These are phyloP conservation scores for Styela clava DNA, from an alignment of 23 tunicate genomes.

Conservation along the genomic window DNA sequence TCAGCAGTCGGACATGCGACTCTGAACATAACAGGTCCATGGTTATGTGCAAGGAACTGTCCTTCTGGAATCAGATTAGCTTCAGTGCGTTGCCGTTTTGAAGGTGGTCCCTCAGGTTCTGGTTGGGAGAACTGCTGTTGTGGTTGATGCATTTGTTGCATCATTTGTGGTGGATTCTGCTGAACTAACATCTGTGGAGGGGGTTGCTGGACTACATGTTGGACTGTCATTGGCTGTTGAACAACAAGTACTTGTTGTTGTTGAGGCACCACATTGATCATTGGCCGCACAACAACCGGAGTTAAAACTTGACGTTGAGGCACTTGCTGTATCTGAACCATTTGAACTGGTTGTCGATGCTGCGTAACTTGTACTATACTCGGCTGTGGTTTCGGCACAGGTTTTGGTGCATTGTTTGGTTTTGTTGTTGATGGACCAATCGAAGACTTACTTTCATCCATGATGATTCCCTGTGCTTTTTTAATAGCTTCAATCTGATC, in stretches of 20 bases:
- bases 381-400: slow-evolving; percentile 24
- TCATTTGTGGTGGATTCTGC: slow-evolving; percentile 35
- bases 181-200: slow-evolving; percentile 19
- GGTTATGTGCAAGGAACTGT: slow-evolving; percentile 50
- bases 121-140: neutral
- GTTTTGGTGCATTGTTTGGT: neutral
- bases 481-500: slow-evolving; percentile 71
- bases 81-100: slow-evolving; percentile 82
- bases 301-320: slow-evolving; percentile 32
- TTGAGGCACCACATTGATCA: slow-evolving; percentile 65
- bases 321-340: slow-evolving; percentile 19
- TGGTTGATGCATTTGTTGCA: slow-evolving; percentile 26
- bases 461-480: slow-evolving; percentile 81
- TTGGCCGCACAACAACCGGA: slow-evolving; percentile 74
- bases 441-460: slow-evolving; percentile 51
- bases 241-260: slow-evolving; percentile 76
- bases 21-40: slow-evolving; percentile 55
- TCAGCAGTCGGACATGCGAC: slow-evolving; percentile 83
- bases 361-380: neutral
- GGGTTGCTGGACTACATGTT: slow-evolving; percentile 49
- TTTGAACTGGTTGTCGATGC: neutral
- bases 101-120: slow-evolving; percentile 52
- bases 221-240: slow-evolving; percentile 71
- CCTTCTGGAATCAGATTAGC: slow-evolving; percentile 82
- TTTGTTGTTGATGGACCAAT: slow-evolving; percentile 60